Evolutionary conservation across 1,140 invertebrate genomes (phyloP).

Genomic region (Drosophila suzukii): DNA sequence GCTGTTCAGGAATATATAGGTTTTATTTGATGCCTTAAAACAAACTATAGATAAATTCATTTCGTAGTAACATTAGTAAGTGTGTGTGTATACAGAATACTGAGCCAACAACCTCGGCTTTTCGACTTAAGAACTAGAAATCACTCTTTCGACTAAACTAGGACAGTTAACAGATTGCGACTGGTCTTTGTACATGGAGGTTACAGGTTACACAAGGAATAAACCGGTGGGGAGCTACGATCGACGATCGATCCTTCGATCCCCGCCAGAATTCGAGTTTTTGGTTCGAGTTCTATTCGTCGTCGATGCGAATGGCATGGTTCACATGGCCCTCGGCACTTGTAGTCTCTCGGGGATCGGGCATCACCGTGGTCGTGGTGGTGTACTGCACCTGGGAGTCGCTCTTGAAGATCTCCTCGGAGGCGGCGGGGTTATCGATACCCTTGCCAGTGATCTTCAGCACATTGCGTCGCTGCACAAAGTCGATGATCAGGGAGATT

Average conservation of each 20-base stretch:
- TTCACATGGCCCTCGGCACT: constrained; percentile 65
- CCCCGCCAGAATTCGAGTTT: constrained; percentile 3
- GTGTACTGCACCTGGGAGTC: constrained; percentile 48
- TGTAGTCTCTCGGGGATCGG: constrained; percentile 20
- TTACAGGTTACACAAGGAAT: constrained; percentile 62
- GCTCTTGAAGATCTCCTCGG: constrained; percentile 57
- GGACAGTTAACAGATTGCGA: constrained; percentile 41
- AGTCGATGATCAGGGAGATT: constrained; percentile 89
- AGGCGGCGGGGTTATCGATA: constrained; percentile 84
- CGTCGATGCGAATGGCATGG: constrained; percentile 73
- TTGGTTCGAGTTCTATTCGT: constrained; percentile 51
- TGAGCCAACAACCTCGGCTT: constrained; percentile 23
- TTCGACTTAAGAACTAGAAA: constrained; percentile 58
- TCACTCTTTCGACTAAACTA: constrained; percentile 70
- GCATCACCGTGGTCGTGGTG: constrained; percentile 13
- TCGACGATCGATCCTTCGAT: neutral
- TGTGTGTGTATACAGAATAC: constrained; percentile 49
- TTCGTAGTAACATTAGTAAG: constrained; percentile 61
- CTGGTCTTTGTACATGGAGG: constrained; percentile 76
- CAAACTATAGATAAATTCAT: constrained; percentile 42
- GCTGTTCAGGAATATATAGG: constrained; percentile 10
- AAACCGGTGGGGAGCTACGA: neutral
- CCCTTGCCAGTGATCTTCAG: constrained; percentile 83
- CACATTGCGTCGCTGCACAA: constrained; percentile 72
- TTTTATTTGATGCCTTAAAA: constrained; percentile 34